Conservation (phyloP, 2,888 invertebrate species). For the Drosophila lutescens region DNA sequence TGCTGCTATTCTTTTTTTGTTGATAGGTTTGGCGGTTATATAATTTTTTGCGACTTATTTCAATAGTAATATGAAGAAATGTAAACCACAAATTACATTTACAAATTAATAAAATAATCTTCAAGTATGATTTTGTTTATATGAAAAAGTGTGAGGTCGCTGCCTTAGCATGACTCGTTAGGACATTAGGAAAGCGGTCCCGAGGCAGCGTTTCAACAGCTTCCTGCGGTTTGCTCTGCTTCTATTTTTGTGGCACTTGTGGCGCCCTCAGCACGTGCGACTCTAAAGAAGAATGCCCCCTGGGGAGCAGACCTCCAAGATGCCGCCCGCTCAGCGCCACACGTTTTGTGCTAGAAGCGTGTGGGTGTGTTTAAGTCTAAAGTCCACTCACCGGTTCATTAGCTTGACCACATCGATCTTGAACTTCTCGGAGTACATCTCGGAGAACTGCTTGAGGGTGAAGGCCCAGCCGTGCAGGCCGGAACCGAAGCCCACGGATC, state of each 20-base stretch:
- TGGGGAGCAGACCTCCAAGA: constrained; percentile 40
- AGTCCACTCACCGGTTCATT: constrained; percentile 90
- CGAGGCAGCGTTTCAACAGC: constrained; percentile 88
- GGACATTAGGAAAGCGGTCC: constrained; percentile 94
- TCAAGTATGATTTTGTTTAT: background rate
- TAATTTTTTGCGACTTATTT: background rate
- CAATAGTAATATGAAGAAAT: background rate
- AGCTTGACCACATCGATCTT: constrained; percentile 98
- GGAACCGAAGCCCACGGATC: constrained; percentile 99
- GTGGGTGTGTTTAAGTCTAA: background rate
- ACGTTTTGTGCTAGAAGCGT: constrained; percentile 84
- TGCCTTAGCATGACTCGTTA: constrained; percentile 86
- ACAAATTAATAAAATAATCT: too few relatives aligned
- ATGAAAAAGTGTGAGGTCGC: constrained; percentile 68
- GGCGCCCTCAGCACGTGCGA: constrained; percentile 80
- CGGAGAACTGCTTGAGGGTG: constrained; percentile 99
- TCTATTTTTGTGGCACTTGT: constrained; percentile 88
- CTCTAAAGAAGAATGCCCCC: constrained; percentile 36
- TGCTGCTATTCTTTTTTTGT: background rate
- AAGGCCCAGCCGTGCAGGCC: constrained; percentile 99
- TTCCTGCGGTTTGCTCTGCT: constrained; percentile 85
- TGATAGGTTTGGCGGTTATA: background rate
- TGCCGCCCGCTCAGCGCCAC: constrained; percentile 73
- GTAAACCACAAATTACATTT: too few relatives aligned
- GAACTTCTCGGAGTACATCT: constrained; percentile 99